Conservation (phyloP, 2,888 invertebrate genomes). For the Disparrhopalites patrizii region DNA sequence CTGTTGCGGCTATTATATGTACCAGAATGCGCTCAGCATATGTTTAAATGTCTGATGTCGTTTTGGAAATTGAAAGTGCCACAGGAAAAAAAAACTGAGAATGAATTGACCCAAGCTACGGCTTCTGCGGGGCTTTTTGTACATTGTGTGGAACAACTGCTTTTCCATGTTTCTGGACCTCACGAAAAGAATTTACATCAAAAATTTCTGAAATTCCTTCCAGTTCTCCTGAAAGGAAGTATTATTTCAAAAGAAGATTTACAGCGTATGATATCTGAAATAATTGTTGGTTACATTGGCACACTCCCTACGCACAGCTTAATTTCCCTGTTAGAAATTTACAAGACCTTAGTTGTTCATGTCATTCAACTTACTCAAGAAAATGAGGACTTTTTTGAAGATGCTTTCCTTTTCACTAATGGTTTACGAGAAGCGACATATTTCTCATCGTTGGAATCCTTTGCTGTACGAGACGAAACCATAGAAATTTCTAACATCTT, state of each 20-base stretch:
- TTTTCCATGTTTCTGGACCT: neutral
- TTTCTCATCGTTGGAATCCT: neutral
- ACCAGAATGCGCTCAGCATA: neutral
- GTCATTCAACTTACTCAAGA: neutral
- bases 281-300: neutral
- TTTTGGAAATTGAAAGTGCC: neutral
- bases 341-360: neutral
- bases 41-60: neutral
- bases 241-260: slow-evolving; percentile 1
- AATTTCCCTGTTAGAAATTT: neutral
- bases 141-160: neutral
- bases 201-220: neutral
- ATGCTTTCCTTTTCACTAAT: neutral
- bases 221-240: neutral
- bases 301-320: neutral
- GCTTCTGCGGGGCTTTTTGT: neutral
- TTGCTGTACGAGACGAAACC: neutral
- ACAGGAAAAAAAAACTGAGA: neutral
- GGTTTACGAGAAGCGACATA: neutral
- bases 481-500: neutral
- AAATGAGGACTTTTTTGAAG: neutral
- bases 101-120: neutral
- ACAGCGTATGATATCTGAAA: neutral
- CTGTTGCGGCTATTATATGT: slow-evolving; percentile 1
- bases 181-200: neutral